A percentile compares a stretch with the other conserved stretches of the same genome.
Evolutionary conservation across 2,888 invertebrate species (phyloP).

Genomic region (Abscondita cerata): DNA sequence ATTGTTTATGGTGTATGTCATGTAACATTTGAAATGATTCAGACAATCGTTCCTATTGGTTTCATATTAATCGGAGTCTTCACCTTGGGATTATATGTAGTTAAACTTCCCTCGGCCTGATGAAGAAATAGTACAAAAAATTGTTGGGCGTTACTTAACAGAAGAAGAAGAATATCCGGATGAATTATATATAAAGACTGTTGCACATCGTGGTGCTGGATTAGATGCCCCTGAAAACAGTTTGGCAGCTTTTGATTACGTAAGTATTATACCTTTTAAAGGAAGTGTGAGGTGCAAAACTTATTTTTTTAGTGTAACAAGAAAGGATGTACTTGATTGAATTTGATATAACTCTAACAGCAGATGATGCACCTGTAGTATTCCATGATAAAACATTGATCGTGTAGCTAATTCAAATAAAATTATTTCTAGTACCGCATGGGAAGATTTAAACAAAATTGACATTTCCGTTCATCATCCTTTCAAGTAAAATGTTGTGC

Average conservation of each 20-base stretch:
- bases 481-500: constrained; percentile 64
- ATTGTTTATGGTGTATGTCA: constrained; percentile 48
- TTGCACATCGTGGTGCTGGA: constrained; percentile 79
- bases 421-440: constrained; percentile 65
- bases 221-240: constrained; percentile 85
- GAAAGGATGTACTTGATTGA: constrained; percentile 77
- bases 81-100: constrained; percentile 58
- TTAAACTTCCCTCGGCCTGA: constrained; percentile 60
- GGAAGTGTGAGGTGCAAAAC: too few species aligned
- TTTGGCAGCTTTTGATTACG: constrained; percentile 73
- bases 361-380: constrained; percentile 76
- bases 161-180: constrained; percentile 58
- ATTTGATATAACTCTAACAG: constrained; percentile 76
- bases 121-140: constrained; percentile 60
- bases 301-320: background rate
- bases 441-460: constrained; percentile 67
- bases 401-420: constrained; percentile 66
- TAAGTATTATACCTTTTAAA: constrained; percentile 49
- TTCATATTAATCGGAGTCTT: constrained; percentile 46
- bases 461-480: constrained; percentile 75
- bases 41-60: constrained; percentile 50
- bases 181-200: constrained; percentile 64
- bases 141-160: constrained; percentile 59
- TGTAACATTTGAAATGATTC: constrained; percentile 48
- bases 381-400: constrained; percentile 79